A percentile compares a stretch with the other conserved stretches of the same genome.
Evolutionary conservation across 2,797 vertebrate genomes (phyloP).

Genomic region (Molossus alvarezi): DNA sequence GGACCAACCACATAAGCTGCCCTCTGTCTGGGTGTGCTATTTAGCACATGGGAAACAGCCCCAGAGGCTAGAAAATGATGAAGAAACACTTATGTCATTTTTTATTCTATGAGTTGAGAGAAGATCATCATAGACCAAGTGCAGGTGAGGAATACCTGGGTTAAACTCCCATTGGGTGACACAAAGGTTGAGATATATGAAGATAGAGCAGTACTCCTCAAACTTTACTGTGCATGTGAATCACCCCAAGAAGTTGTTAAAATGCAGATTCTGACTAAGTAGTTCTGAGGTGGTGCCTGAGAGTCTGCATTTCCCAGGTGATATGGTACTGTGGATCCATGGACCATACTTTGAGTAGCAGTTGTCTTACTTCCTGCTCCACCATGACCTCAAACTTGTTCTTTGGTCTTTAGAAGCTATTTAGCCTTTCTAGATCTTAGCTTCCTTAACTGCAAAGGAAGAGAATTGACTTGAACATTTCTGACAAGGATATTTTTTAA

Average conservation of each 20-base stretch:
- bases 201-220: not conserved
- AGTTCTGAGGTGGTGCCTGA: not conserved
- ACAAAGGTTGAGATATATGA: not conserved
- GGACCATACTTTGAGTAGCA: not conserved
- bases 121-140: not conserved
- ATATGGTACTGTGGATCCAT: not conserved
- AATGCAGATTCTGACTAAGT: not conserved
- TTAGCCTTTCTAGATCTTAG: not conserved
- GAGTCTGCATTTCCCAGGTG: not conserved
- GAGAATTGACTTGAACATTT: not conserved
- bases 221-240: not conserved
- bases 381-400: not conserved
- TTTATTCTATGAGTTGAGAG: not conserved
- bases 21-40: not conserved
- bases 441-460: not conserved
- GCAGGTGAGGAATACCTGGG: not conserved
- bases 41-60: not conserved
- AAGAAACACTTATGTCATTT: not conserved
- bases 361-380: not conserved
- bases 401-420: conserved; percentile 26
- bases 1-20: not conserved
- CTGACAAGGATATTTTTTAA: not conserved
- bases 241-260: not conserved
- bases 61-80: conserved; percentile 1
- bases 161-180: not conserved